phyloP scores from a whole-genome alignment of 2,888 invertebrate genomes.

The Hypselothyrea guttata region DNA sequence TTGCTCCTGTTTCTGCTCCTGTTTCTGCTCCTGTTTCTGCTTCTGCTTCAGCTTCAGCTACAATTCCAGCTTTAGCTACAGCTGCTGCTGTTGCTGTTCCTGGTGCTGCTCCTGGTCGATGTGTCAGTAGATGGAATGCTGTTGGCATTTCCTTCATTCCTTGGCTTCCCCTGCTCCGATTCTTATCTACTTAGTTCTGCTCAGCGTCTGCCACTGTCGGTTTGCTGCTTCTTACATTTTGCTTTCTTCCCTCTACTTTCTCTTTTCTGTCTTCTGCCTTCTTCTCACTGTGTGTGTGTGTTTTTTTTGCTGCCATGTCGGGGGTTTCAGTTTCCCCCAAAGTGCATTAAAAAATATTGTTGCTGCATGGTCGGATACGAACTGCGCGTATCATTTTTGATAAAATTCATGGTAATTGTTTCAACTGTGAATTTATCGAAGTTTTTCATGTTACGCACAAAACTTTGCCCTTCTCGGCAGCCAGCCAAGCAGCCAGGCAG shows the following conservation, averaged over 20 bases:
- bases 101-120: conserved; percentile 62
- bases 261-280: conserved; percentile 5
- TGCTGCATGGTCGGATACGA: conserved; percentile 77
- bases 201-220: conserved; percentile 50
- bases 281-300: conserved; percentile 2
- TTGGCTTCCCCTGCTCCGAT: conserved; percentile 40
- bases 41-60: conserved; percentile 44
- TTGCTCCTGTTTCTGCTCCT: conserved; percentile 5
- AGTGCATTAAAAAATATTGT: conserved; percentile 78
- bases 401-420: conserved; percentile 77
- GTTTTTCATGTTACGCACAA: conserved; percentile 77
- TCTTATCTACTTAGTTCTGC: conserved; percentile 65
- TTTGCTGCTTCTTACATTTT: conserved; percentile 39
- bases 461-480: conserved; percentile 58
- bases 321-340: conserved; percentile 72
- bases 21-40: conserved; percentile 19
- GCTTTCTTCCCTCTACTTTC: conserved; percentile 9
- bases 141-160: conserved; percentile 55
- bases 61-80: conserved; percentile 9
- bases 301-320: conserved; percentile 27
- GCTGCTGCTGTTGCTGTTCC: conserved; percentile 3
- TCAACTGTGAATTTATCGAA: conserved; percentile 78
- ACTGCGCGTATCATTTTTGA: conserved; percentile 76
- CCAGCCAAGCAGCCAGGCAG: conserved; percentile 9
- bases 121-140: conserved; percentile 69